Percentiles rank a stretch among this genome's conserved stretches.
Conservation (phyloP, 2,797 vertebrate species). For the Gymnocypris eckloni region DNA sequence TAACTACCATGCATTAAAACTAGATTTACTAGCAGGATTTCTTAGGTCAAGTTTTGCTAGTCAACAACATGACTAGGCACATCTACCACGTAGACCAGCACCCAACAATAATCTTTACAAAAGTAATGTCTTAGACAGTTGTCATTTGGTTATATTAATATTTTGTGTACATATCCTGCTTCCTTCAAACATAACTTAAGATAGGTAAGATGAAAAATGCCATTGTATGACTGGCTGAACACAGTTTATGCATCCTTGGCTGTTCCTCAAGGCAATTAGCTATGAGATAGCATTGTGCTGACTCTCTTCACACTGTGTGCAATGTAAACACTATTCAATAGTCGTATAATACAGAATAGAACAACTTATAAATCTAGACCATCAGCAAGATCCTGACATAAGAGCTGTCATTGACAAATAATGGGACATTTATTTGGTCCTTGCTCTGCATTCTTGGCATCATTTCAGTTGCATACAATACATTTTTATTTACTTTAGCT, state of each 20-base stretch:
- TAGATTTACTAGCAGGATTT: neutral
- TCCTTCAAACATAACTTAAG: neutral
- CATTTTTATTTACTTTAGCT: neutral
- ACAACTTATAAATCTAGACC: constrained; percentile 5
- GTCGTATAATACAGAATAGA: constrained; percentile 26
- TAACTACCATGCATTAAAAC: neutral
- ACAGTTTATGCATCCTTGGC: constrained; percentile 20
- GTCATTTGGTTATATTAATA: neutral
- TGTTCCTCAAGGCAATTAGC: constrained; percentile 1
- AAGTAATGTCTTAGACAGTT: neutral
- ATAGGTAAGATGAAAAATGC: neutral
- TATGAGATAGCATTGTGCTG: constrained; percentile 12
- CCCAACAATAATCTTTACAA: neutral
- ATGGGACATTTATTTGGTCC: constrained; percentile 24
- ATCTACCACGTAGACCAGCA: neutral
- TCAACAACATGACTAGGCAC: neutral
- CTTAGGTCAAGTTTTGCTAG: neutral
- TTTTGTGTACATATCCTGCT: neutral
- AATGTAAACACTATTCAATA: constrained; percentile 15
- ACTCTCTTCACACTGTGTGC: constrained; percentile 25
- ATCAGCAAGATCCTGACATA: constrained; percentile 23
- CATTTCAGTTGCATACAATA: neutral
- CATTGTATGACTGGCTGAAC: neutral
- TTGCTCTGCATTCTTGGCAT: neutral
- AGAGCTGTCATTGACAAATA: constrained; percentile 29